phyloP scores from a whole-genome alignment of 2,113 vertebrate species.

The Tragulus kanchil region DNA sequence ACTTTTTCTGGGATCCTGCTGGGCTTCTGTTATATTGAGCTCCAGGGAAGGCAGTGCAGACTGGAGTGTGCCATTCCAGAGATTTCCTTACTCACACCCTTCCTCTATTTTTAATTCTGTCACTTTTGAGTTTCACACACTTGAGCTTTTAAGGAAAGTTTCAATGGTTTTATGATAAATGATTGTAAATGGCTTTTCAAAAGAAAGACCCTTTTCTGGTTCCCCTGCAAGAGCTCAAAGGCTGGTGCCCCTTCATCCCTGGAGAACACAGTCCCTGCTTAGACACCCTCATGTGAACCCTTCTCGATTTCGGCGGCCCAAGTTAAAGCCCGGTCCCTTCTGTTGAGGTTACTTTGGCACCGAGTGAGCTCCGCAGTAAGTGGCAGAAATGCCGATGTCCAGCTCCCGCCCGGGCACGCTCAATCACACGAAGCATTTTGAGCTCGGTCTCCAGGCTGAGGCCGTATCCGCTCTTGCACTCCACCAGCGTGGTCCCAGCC shows the following conservation, averaged over 20 bases:
- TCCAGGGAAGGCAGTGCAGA: not conserved
- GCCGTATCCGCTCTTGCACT: slow-evolving; percentile 99
- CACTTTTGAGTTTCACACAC: not conserved
- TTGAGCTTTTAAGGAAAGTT: not conserved
- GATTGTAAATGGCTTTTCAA: not conserved
- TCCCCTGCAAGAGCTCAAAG: not conserved
- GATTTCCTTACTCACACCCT: no score
- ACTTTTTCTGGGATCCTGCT: not conserved
- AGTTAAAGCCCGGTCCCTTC: not conserved
- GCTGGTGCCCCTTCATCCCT: not conserved
- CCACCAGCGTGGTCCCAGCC: slow-evolving; percentile 94
- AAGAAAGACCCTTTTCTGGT: not conserved
- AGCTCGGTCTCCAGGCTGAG: slow-evolving; percentile 93
- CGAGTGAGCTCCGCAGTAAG: slow-evolving; percentile 96
- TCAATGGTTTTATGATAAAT: not conserved
- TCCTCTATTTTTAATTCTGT: not conserved
- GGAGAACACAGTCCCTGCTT: not conserved
- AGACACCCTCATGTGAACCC: accelerated
- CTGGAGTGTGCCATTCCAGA: no score
- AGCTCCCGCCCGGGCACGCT: slow-evolving; percentile 87
- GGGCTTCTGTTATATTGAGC: not conserved
- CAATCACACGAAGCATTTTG: slow-evolving; percentile 95
- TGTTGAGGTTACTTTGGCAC: slow-evolving; percentile 92
- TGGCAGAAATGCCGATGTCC: slow-evolving; percentile 93
- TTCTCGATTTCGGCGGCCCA: not conserved